Evolutionary conservation across 2,888 invertebrate genomes (phyloP), one percentile per base, ranked within the genome.

Genomic region (Lottia gigantea): DNA sequence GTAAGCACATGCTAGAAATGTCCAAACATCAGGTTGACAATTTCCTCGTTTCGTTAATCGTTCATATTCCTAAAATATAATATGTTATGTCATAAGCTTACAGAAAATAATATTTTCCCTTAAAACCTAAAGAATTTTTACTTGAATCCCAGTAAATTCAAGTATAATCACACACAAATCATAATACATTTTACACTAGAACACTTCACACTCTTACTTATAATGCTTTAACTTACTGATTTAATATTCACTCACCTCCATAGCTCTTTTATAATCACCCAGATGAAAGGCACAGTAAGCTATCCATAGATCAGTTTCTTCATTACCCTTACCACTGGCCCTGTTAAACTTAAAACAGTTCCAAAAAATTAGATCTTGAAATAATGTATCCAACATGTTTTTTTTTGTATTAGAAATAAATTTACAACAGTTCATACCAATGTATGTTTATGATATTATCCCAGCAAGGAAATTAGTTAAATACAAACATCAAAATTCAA

Each of bases 241-340:
- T 31, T 6, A 40, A 40, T 40, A 40, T 1, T 12, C 16, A 63
- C 15, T 89, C 67, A 93, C 92, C 75, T 93, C 92, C 81, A 95
- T 90, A 0, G 96, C 92, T 81, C 92, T 92, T 82, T 94, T 93
- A 89, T 97, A 97, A 86, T 98, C 96, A 2, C 97, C 98, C 74
- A 97, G 91, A 89, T 98, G 98, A 89, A 98, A 99, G 83, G 94
- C 93, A 88, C 97, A 97, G 90, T 96, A 98, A 0, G 95, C 98
- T 74, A 95, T 92, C 98, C 98, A 98, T 79, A 94, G 90, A 68
- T 94, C 93, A 19, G 90, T 90, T 72, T 91, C 90, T n/a, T 89
- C 82, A 75, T 88, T 90, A 46, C 88, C 88, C 76, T 91, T 90
- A 26, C 91, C 90, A 77, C 86, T 88, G 81, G 89, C 89, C 81